phyloP scores from a whole-genome alignment of 2,797 vertebrate genomes.

The Adrianichthys oophorus region DNA sequence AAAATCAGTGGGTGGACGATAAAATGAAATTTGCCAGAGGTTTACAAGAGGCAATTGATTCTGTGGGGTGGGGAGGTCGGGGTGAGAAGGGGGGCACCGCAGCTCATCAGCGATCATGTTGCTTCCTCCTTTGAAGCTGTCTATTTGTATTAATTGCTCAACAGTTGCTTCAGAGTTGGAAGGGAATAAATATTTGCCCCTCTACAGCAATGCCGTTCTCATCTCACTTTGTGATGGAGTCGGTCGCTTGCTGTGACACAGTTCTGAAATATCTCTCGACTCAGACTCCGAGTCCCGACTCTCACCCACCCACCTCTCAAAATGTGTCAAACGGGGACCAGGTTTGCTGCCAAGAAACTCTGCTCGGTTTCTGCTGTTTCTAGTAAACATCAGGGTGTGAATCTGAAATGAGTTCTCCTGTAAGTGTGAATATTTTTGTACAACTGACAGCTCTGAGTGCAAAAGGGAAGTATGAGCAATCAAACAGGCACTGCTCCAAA shows the following conservation, averaged over 20 bases:
- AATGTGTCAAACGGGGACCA: conserved; percentile 7
- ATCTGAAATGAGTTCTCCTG: conserved; percentile 30
- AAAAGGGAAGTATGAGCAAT: conserved; percentile 12
- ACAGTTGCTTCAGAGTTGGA: conserved; percentile 22
- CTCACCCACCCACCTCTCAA: neutral
- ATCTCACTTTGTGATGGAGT: conserved; percentile 29
- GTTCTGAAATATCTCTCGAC: neutral
- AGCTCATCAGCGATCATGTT: conserved; percentile 19
- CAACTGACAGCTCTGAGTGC: conserved; percentile 20
- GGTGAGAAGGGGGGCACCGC: neutral
- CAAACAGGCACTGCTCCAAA: conserved; percentile 17
- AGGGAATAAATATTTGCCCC: conserved; percentile 42
- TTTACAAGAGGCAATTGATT: conserved; percentile 55
- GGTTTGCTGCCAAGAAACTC: conserved; percentile 16
- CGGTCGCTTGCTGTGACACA: conserved; percentile 8
- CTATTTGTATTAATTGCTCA: conserved; percentile 39
- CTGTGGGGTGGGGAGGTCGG: conserved; percentile 3
- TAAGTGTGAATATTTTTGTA: conserved; percentile 23
- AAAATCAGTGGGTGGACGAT: conserved; percentile 57
- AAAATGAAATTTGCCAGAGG: conserved; percentile 37
- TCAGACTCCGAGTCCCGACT: neutral
- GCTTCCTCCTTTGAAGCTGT: conserved; percentile 10
- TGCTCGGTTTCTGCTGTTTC: conserved; percentile 10
- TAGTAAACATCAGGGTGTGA: conserved; percentile 25
- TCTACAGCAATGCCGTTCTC: conserved; percentile 4